Evolutionary conservation across 2,888 invertebrate species (phyloP), one percentile per base, ranked within the genome.

Genomic region (Thera britannica): DNA sequence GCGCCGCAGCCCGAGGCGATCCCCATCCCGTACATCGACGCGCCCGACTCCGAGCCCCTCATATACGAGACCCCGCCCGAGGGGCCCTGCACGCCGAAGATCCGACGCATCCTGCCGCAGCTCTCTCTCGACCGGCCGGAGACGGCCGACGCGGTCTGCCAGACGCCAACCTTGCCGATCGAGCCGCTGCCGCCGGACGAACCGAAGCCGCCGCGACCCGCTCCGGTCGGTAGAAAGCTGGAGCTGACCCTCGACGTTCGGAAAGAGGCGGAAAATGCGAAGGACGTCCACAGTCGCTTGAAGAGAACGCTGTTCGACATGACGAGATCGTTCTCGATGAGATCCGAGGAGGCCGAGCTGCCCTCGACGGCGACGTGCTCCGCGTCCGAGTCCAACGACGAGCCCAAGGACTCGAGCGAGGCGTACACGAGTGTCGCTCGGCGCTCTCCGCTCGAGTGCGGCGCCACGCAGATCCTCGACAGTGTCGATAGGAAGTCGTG

Each of bases 401-500:
- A 86, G 48, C 79, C 63, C 11, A 67, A 54, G 34, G 67, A 68
- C 41, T 57, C 67, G 12, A 58, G 59, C 41, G 66, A 59, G 1
- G 58, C 8, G 2, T 54, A n/a, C 66, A 35, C 60, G 34, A 57
- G 58, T 9, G 62, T 55, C 7, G 62, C 65, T 1, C 62, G 54
- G 1, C 67, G 52, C 2, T 61, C 72, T 34, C 81, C 88, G 23
- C 71, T 79, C 52, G 89, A 88, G 51, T 77, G 79, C 5, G 83
- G 87, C n/a, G 84, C 85, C 36, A 90, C 88, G 68, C 83, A 88
- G 77, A 85, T 92, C 54, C 77, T 92, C 69, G 89, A 90, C 67
- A 85, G 86, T 64, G 85, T 87, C 57, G 88, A 91, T 67, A 86
- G 88, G 59, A 96, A 95, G 75, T 95, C 95, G 34, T 96, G 96